These are phyloP conservation scores for Limenitis camilla DNA, from an alignment of 2,888 invertebrate genomes.

Conservation along the genomic window DNA sequence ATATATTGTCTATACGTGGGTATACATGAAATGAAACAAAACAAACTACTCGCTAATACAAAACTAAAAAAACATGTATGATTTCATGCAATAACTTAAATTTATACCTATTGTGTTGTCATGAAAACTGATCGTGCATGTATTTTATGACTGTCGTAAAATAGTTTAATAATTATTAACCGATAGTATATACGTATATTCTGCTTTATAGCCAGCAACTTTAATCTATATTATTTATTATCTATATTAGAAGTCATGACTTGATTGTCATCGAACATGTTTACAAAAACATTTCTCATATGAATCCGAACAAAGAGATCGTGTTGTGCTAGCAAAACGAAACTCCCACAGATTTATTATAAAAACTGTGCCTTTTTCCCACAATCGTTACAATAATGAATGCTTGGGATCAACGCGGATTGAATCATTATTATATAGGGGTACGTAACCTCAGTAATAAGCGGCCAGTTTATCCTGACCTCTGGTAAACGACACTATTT, in stretches of 20 bases:
- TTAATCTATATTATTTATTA: background rate
- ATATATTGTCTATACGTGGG: too few relatives aligned
- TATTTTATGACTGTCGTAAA: too few relatives aligned
- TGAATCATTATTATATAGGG: conserved; percentile 48
- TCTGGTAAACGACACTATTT: conserved; percentile 19
- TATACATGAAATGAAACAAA: too few relatives aligned
- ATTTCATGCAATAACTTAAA: too few relatives aligned
- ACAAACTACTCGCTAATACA: too few relatives aligned
- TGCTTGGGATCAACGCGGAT: conserved; percentile 57
- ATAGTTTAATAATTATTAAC: too few relatives aligned
- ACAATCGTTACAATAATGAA: conserved; percentile 61
- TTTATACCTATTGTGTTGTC: too few relatives aligned
- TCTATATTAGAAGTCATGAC: background rate
- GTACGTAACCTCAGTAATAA: conserved; percentile 42
- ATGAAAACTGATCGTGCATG: too few relatives aligned
- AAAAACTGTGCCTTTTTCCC: conserved; percentile 68
- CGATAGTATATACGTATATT: too few relatives aligned
- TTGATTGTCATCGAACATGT: conserved; percentile 1
- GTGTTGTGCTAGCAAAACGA: conserved; percentile 52
- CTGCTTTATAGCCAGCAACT: background rate
- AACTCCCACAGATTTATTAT: conserved; percentile 70
- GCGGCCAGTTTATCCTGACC: conserved; percentile 39
- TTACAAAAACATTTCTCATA: conserved; percentile 24
- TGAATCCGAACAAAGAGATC: conserved; percentile 39
- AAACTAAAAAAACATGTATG: too few relatives aligned